Evolutionary conservation across 2,797 vertebrate genomes (phyloP).

Genomic region (Semaprochilodus insignis): DNA sequence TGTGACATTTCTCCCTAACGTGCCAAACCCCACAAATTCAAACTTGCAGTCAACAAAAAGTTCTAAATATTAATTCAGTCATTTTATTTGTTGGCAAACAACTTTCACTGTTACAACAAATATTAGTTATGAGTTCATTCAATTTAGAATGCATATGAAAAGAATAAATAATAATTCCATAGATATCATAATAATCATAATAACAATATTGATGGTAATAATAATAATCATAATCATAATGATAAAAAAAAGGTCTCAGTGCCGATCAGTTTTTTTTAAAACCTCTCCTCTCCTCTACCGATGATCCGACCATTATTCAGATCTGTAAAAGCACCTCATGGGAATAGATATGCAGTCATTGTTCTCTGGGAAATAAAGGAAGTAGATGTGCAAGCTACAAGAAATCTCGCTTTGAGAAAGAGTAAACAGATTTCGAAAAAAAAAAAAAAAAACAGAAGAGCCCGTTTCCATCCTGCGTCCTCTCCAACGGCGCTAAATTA

Average conservation of each 20-base stretch:
- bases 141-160: slow-evolving; percentile 97
- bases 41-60: slow-evolving; percentile 60
- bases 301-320: slow-evolving; percentile 66
- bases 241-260: slow-evolving; percentile 81
- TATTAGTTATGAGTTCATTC: slow-evolving; percentile 99
- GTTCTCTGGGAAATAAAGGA: slow-evolving; percentile 61
- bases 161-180: slow-evolving; percentile 94
- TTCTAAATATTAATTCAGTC: slow-evolving; percentile 95
- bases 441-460: slow-evolving; percentile 50
- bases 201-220: slow-evolving; percentile 79
- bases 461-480: slow-evolving; percentile 54
- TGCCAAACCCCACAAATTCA: slow-evolving; percentile 59
- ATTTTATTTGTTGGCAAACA: slow-evolving; percentile 99
- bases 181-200: slow-evolving; percentile 86
- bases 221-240: slow-evolving; percentile 74
- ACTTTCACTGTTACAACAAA: slow-evolving; percentile 99
- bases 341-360: slow-evolving; percentile 89
- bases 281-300: slow-evolving; percentile 52
- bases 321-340: slow-evolving; percentile 76
- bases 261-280: slow-evolving; percentile 62
- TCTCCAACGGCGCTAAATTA: slow-evolving; percentile 46
- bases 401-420: slow-evolving; percentile 72
- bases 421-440: slow-evolving; percentile 75
- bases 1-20: neutral
- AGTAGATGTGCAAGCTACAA: slow-evolving; percentile 79